Base-by-base conservation (phyloP, 2,113 vertebrate genomes). In the Lepus timidus region DNA sequence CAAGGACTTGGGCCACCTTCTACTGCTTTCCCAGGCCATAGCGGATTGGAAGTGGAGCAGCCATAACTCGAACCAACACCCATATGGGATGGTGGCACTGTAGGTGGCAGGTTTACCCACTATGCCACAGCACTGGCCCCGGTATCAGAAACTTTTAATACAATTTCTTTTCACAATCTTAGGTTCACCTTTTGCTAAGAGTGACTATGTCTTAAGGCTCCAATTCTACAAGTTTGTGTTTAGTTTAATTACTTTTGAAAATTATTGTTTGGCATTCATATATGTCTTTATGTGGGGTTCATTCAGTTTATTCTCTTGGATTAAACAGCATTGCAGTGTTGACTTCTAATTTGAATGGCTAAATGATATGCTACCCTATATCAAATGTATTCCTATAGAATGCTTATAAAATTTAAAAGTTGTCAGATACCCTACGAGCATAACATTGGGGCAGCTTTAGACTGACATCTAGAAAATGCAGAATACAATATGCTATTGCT, bases 211-310 rank as follows among this genome's bases (percentile, higher is more conserved):
- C 22, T 70, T 58, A 89, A 86, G 58, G 51, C 11, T 58, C 64
- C 86, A 93, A 87, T 65, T 94, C 61, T 86, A 10, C 31, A 91
- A 74, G 51, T 82, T 75, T 89, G 25, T 81, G 23, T 23, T 58
- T 33, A 75, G 10, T 65, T 90, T 13, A 68, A 20, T 64, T 36
- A 25, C 49, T 55, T 68, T 61, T 96, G 44, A 6, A 86, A 70
- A 74, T 13, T 49, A 86, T 78, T 91, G 52, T 55, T 73, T 85
- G 44, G 23, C 5, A 49, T 81, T 61, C 44, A 44, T 27, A 13
- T 31, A 27, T 62, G 39, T 25, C n/a, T 29, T 76, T 83, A 51
- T 68, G 44, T 84, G 55, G 44, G 23, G 23, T 67, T 83, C 31
- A 81, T 25, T 58, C 14, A n/a, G 65, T 89, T 55, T 62, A 39